Percentiles rank a stretch among this genome's conserved stretches.
Evolutionary conservation across 30 jellyfish, hydroid and myxozoan genomes (phyloP).

Genomic region (Hydractinia echinata): DNA sequence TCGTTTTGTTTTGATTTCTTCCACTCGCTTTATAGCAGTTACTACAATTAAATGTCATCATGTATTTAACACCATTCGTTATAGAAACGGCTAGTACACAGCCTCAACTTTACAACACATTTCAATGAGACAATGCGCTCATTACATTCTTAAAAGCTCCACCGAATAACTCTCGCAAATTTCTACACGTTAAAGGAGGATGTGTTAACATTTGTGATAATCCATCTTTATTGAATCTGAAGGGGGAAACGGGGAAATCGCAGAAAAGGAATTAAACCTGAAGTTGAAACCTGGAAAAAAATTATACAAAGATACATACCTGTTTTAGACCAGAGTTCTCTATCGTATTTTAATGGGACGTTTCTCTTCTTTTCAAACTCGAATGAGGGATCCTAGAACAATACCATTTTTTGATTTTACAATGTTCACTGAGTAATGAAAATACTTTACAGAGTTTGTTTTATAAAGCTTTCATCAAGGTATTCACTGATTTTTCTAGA

Average conservation of each 20-base stretch:
- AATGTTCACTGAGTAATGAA: too few species aligned
- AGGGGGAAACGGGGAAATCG: background rate
- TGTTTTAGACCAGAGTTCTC: constrained; percentile 95
- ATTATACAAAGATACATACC: constrained; percentile 40
- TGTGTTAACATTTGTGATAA: too few species aligned
- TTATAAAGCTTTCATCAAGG: too few species aligned
- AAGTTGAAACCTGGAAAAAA: too few species aligned
- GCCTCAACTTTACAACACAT: too few species aligned
- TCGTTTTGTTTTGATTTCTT: constrained; percentile 77
- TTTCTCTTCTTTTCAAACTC: constrained; percentile 94
- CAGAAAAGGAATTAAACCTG: background rate
- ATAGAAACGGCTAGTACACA: background rate
- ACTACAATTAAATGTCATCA: constrained; percentile 49
- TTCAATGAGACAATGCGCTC: too few species aligned
- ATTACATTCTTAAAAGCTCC: too few species aligned
- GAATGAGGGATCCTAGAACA: constrained; percentile 82
- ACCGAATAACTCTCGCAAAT: too few species aligned
- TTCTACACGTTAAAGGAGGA: too few species aligned
- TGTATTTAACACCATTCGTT: background rate
- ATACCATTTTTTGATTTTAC: background rate
- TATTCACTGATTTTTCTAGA: too few species aligned
- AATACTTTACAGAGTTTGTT: too few species aligned
- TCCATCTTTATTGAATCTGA: background rate
- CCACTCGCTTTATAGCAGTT: constrained; percentile 70
- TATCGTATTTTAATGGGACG: constrained; percentile 78